A percentile compares a stretch with the other conserved stretches of the same genome.
phyloP scores from a whole-genome alignment of 2,797 vertebrate genomes.

The Bryconaethiops microstoma region DNA sequence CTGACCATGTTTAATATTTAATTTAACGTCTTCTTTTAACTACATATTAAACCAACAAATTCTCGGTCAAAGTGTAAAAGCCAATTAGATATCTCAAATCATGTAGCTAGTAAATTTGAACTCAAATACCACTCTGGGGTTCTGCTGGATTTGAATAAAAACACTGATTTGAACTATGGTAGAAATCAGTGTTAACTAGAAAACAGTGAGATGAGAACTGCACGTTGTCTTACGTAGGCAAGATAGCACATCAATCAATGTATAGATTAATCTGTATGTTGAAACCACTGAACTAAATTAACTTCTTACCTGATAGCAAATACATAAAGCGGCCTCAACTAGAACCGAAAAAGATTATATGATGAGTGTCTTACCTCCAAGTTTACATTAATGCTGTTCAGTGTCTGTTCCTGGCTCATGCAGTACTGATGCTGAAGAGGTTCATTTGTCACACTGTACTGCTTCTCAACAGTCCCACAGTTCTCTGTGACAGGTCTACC shows the following conservation, averaged over 20 bases:
- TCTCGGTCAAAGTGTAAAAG: background rate
- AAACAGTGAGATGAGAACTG: background rate
- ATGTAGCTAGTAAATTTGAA: background rate
- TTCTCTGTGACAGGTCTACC: slow-evolving; percentile 11
- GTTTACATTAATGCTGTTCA: slow-evolving; percentile 41
- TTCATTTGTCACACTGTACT: slow-evolving; percentile 31
- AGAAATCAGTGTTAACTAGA: background rate
- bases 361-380: slow-evolving; percentile 36
- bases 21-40: too few species aligned
- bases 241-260: background rate
- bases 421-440: slow-evolving; percentile 41
- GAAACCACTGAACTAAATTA: background rate
- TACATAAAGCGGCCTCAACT: background rate
- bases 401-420: slow-evolving; percentile 52
- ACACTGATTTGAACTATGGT: background rate
- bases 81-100: background rate
- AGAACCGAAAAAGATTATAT: too few species aligned
- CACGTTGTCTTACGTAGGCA: background rate
- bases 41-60: background rate
- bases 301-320: background rate
- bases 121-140: background rate
- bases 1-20: background rate
- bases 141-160: background rate
- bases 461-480: slow-evolving; percentile 40
- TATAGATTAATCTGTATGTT: background rate